Base-by-base conservation (phyloP, 2,113 vertebrate species). In the Cercocebus atys region DNA sequence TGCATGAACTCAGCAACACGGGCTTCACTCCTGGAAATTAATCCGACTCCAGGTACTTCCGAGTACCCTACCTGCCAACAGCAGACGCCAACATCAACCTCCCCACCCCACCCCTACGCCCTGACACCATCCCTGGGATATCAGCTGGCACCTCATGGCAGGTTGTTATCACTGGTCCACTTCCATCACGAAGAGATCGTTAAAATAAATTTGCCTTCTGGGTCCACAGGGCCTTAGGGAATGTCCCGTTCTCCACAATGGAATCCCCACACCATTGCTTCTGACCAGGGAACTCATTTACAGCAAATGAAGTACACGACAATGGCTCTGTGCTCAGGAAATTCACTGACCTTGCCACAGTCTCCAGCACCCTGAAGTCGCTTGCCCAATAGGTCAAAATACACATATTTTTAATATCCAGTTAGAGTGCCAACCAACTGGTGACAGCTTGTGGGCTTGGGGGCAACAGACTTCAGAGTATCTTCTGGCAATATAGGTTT, bases 221-320 rank as follows among this genome's bases (percentile, higher is more conserved):
- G 40, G 16, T 25, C 30, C 38, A 13, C 22, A 20, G 5, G 20
- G 52, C 73, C 52, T 76, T 35, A 40, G 0, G 23, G 38, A 57
- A 75, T 0, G 30, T 30, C 20, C 38, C 1, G 7, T 3, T 50
- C 43, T n/a, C 43, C 43, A 47, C 18, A 23, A 27, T 5, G 14
- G 70, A 22, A 79, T 5, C 43, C 43, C 23, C 57, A 32, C 5
- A 9, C 23, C 75, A 79, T 0, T 3, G 75, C 57, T 64, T 64
- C 47, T 11, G 3, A 55, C 27, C 78, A 11, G 22, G 12, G 35
- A 92, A 35, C 20, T 35, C 64, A 17, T 14, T 35, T 3, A 57
- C 13, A 25, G 20, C 38, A n/a, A 22, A 30, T 5, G 43, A 30
- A 75, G 55, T 6, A 1, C 0, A 0, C 0, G 14, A 13, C 17